Base-by-base conservation (phyloP, 35 echinoderm and acorn worm genomes). In the Patiria miniata region DNA sequence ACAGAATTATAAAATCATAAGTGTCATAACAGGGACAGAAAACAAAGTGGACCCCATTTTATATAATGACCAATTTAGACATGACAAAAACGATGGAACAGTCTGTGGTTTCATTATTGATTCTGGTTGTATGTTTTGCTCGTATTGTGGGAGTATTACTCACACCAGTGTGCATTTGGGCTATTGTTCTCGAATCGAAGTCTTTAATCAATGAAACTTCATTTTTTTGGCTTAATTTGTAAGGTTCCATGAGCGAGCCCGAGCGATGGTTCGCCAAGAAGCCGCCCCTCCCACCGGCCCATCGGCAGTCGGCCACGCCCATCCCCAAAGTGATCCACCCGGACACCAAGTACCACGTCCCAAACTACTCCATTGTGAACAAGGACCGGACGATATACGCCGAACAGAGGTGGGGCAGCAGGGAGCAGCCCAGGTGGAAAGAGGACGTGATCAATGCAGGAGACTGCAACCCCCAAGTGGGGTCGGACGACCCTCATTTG, bases 221-320 rank as follows among this genome's bases (percentile, higher is more conserved):
- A n/a, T n/a, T n/a, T n/a, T n/a, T n/a, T n/a, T n/a, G n/a, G 12
- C 42, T 47, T 69, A 1, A 12, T 2, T n/a, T 69, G 1, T n/a
- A 2, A 73, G 92, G 92, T 40, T 93, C 92, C 8, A 52, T 93
- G 4, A 89, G 86, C 39, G 92, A 93, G 33, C 92, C 92, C 18
- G 92, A 93, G 39, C 89, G 92, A 60, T 65, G 86, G n/a, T 52
- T 51, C 51, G 65, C 65, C 65, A 73, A 22, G 22, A 40, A 40
- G 21, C 39, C 78, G 5, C 39, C 78, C 15, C 47, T 40, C 78
- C 38, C 81, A 81, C 18, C 40, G 73, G 36, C 29, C 73, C 58
- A 83, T 40, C 80, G 79, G 79, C 82, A 65, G 37, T 80, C 78
- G 3, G 15, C 23, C 55, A 82, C 78, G 18, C 88, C 88, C 29